Conservation (phyloP, 2,797 vertebrate genomes). For the Cirrhinus mrigala region DNA sequence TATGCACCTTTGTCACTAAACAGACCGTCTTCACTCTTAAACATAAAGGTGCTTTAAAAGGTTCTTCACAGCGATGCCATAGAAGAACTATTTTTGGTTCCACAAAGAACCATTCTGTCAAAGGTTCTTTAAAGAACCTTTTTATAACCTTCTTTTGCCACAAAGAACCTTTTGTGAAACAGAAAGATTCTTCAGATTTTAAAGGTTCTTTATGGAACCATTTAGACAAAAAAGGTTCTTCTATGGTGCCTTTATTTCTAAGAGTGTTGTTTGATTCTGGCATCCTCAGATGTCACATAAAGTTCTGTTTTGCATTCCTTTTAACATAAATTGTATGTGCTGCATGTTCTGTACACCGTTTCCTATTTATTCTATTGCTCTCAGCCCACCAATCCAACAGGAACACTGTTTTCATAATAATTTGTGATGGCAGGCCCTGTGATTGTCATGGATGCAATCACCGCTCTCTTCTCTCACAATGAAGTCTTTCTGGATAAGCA, state of each 20-base stretch:
- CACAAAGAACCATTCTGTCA: too few species aligned
- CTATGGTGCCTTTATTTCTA: too few species aligned
- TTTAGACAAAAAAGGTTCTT: too few species aligned
- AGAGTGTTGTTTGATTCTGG: neutral
- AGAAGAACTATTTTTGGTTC: too few species aligned
- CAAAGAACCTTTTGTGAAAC: too few species aligned
- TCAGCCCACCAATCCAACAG: conserved; percentile 29
- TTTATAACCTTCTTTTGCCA: too few species aligned
- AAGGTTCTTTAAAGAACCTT: too few species aligned
- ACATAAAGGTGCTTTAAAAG: too few species aligned
- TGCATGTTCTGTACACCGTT: neutral
- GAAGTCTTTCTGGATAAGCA: conserved; percentile 47
- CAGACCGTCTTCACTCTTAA: neutral
- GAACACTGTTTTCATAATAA: conserved; percentile 43
- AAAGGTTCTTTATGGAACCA: too few species aligned
- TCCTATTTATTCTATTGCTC: conserved; percentile 14
- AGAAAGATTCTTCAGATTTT: too few species aligned
- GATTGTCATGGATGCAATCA: conserved; percentile 48
- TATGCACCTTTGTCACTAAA: neutral
- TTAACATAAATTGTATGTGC: neutral
- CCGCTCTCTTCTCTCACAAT: conserved; percentile 46
- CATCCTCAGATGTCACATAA: neutral
- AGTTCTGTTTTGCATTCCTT: neutral
- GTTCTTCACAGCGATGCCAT: too few species aligned
- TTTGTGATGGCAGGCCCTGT: conserved; percentile 38